These are phyloP conservation scores for Syrista parreyssii DNA, from an alignment of 2,888 invertebrate genomes.

Conservation along the genomic window DNA sequence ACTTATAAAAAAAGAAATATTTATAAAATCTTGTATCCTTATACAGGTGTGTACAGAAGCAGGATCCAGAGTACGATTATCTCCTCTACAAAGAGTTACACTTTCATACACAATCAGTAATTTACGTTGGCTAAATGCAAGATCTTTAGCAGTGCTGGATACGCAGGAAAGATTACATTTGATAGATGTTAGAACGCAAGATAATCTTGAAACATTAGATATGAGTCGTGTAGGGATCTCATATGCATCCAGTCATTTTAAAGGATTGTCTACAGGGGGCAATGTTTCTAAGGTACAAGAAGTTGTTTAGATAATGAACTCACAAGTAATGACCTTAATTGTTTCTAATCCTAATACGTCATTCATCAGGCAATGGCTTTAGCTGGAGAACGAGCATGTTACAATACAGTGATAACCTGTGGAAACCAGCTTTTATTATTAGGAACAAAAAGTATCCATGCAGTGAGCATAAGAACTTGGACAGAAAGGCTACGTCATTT, in stretches of 20 bases:
- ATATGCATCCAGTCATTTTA: slow-evolving; percentile 88
- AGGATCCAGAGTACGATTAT: slow-evolving; percentile 70
- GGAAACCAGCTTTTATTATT: slow-evolving; percentile 77
- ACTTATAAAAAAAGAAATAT: slow-evolving; percentile 7
- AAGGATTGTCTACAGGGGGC: slow-evolving; percentile 95
- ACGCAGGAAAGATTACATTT: slow-evolving; percentile 87
- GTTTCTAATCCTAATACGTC: background rate
- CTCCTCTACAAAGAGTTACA: slow-evolving; percentile 78
- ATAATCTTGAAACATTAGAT: slow-evolving; percentile 86
- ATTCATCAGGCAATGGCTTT: slow-evolving; percentile 74
- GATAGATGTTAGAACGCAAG: slow-evolving; percentile 88
- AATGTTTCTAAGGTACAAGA: slow-evolving; percentile 75
- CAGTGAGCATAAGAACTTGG: slow-evolving; percentile 71
- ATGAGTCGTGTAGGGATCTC: slow-evolving; percentile 84
- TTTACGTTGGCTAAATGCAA: slow-evolving; percentile 84
- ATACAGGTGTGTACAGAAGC: slow-evolving; percentile 69
- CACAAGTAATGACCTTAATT: background rate
- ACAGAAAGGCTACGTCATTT: slow-evolving; percentile 75
- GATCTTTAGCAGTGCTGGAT: slow-evolving; percentile 88
- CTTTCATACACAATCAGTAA: slow-evolving; percentile 79
- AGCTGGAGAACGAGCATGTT: slow-evolving; percentile 81
- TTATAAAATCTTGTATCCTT: slow-evolving; percentile 22
- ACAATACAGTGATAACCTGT: slow-evolving; percentile 77
- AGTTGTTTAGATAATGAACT: background rate
- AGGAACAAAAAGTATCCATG: slow-evolving; percentile 74